phyloP scores from a whole-genome alignment of 2,113 vertebrate genomes.

The Steatornis caripensis region DNA sequence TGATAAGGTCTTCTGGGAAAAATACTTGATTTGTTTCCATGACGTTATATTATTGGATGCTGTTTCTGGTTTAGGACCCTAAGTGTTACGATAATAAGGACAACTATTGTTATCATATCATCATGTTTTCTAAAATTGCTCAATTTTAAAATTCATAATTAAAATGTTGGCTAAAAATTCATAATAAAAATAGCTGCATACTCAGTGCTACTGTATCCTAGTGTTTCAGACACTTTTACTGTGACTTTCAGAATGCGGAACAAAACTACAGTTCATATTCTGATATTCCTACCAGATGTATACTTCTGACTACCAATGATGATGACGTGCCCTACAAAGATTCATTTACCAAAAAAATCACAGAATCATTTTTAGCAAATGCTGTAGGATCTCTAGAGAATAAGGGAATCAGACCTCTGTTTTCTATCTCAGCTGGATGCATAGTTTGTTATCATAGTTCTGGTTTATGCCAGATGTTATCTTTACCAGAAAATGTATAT shows the following conservation, averaged over 20 bases:
- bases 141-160: not conserved
- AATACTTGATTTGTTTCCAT: not conserved
- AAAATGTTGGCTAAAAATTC: not conserved
- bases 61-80: not conserved
- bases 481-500: not conserved
- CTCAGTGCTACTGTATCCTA: not conserved
- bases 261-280: not conserved
- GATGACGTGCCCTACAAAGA: accelerated
- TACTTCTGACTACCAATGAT: not conserved
- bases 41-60: not conserved
- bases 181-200: not conserved
- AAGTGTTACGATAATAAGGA: not conserved
- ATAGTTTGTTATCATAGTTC: not conserved
- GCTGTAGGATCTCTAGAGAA: not conserved
- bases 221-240: not conserved
- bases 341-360: not conserved
- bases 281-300: not conserved
- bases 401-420: not conserved
- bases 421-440: not conserved
- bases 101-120: not conserved
- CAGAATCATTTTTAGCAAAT: not conserved
- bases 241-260: not conserved
- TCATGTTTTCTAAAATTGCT: not conserved
- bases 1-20: not conserved
- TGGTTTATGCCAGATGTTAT: not conserved